A percentile compares a stretch with the other conserved stretches of the same genome.
Conservation (phyloP, 2,888 invertebrate species). For the Junonia oenone region DNA sequence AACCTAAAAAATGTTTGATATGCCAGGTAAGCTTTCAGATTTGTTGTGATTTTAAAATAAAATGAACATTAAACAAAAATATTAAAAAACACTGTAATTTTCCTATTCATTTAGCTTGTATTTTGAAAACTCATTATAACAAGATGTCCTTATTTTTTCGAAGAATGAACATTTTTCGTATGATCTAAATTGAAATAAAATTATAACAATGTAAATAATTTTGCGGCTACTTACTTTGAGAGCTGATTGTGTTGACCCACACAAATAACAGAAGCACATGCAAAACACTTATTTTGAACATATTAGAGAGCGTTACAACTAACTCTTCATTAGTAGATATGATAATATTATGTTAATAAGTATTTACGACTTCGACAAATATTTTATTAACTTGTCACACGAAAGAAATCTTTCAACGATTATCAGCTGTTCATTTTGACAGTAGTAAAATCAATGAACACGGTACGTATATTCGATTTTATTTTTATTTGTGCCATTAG, state of each 20-base stretch:
- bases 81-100: neutral
- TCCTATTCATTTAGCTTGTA: neutral
- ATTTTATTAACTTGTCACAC: neutral
- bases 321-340: neutral
- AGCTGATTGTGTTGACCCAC: slow-evolving; percentile 4
- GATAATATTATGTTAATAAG: neutral
- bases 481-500: neutral
- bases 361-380: neutral
- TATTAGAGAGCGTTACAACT: slow-evolving; percentile 3
- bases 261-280: slow-evolving; percentile 9
- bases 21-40: neutral
- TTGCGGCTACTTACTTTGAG: slow-evolving; percentile 30
- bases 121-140: neutral
- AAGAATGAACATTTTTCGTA: neutral
- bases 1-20: too few relatives aligned
- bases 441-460: slow-evolving; percentile 24
- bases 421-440: slow-evolving; percentile 43
- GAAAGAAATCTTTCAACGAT: neutral
- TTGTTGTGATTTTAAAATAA: neutral
- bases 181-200: neutral
- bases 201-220: neutral
- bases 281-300: slow-evolving; percentile 9
- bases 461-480: neutral
- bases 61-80: neutral
- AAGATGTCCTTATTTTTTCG: too few relatives aligned